Evolutionary conservation across 2,113 vertebrate genomes (phyloP).

Genomic region (Nycticebus coucang): DNA sequence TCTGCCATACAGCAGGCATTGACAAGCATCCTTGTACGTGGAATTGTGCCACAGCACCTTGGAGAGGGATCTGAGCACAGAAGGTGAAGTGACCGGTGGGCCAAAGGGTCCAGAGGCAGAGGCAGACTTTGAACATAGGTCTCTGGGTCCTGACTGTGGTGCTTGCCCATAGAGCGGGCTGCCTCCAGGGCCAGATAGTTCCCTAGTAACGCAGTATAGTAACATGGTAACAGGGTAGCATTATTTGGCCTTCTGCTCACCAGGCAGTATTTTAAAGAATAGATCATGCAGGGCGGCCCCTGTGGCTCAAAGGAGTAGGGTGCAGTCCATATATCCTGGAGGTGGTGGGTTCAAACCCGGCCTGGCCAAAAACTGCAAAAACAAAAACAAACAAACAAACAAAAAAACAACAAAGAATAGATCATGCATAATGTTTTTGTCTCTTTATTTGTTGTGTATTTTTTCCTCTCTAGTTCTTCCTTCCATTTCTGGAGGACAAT

Average conservation of each 20-base stretch:
- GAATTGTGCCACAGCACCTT: neutral
- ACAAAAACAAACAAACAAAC: too few species aligned
- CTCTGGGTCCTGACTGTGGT: neutral
- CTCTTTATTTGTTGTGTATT: neutral
- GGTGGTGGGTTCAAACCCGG: too few species aligned
- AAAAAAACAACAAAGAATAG: too few species aligned
- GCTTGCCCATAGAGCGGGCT: neutral
- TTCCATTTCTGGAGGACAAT: neutral
- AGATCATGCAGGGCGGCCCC: neutral
- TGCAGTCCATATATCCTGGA: too few species aligned
- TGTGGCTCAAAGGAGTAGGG: too few species aligned
- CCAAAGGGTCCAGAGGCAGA: neutral
- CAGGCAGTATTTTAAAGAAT: neutral
- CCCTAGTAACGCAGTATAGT: neutral
- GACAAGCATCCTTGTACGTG: rapidly evolving
- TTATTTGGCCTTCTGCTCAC: neutral
- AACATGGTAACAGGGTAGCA: neutral
- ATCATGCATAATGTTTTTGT: neutral
- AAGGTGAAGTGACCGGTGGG: neutral
- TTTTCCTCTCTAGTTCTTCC: neutral
- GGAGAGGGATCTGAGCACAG: neutral
- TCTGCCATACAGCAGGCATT: neutral
- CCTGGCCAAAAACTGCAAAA: too few species aligned
- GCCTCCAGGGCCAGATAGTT: neutral
- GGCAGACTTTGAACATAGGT: neutral